Evolutionary conservation across 2,113 vertebrate species (phyloP), one percentile per base, ranked within the genome.

Genomic region (Hemicordylus capensis): DNA sequence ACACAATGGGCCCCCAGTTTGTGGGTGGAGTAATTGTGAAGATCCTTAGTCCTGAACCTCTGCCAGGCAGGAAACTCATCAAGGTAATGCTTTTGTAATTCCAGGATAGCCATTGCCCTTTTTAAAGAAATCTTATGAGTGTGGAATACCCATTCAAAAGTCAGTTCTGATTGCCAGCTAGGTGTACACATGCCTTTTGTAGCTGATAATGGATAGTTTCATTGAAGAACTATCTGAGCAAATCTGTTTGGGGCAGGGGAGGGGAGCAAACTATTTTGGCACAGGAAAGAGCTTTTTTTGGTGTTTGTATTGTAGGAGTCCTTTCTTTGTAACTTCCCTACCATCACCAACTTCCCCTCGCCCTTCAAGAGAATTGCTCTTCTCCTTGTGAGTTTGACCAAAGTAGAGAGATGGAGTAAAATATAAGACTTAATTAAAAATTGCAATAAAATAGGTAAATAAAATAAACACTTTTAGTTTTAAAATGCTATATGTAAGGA

Each of bases 1-100:
- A 67, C 11, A 91, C 95, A 28, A 91, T 93, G 74, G 98, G 98
- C 12, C 99, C 98, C 11, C 97, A 96, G 94, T 99, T 98, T 67
- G 94, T 96, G 84, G 97, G 96, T 4, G 99, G 98, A 37, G 98
- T 99, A 91, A 99, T 99, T 87, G 87, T 99, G 93, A 99, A 99
- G 96, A 97, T 99, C 82, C 91, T 97, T 67, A 97, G 97, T 93
- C 90, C 77, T 0, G 98, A 98, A 79, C 96, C 98, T 39, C 95
- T 99, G 59, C 98, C 98, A 39, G 96, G 94, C 93, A 97, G 97
- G 92, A 98, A 98, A 85, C 93, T 92, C 81, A 95, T 99, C 93
- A 98, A 98, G 95, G 99, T 99, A 97, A 96, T 89, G 85, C 73
- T 81, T 94, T 80, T 94, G 82, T 91, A 86, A 86, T 90, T 90